Evolutionary conservation across 1,140 invertebrate genomes (phyloP).

Genomic region (Ceratosolen solmsi): DNA sequence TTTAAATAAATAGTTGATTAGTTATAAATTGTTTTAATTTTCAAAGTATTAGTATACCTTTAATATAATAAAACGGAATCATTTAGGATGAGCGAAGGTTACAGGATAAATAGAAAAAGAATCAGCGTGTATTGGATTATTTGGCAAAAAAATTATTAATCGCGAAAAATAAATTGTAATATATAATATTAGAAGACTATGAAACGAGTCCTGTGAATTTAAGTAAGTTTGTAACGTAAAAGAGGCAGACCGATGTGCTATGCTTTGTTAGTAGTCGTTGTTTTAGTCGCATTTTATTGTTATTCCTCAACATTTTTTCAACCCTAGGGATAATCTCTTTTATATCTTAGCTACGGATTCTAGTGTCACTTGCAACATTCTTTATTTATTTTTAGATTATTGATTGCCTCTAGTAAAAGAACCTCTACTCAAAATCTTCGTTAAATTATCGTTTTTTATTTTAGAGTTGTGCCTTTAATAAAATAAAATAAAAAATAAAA

Average conservation of each 20-base stretch:
- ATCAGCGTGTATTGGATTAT: not conserved
- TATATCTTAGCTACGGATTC: slow-evolving; percentile 63
- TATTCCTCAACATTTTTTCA: slow-evolving; percentile 52
- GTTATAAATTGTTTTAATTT: no score
- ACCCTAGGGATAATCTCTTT: slow-evolving; percentile 64
- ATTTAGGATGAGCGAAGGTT: slow-evolving; percentile 22
- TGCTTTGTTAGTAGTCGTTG: slow-evolving; percentile 60
- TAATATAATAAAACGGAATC: slow-evolving; percentile 3
- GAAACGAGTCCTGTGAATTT: not conserved
- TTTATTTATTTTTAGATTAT: slow-evolving; percentile 48
- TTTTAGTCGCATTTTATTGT: slow-evolving; percentile 63
- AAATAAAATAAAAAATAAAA: no score
- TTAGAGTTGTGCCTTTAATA: no score
- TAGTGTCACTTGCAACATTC: slow-evolving; percentile 65
- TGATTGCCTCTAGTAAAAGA: slow-evolving; percentile 39
- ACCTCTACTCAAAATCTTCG: no score
- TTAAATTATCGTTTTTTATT: no score
- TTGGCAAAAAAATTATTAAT: no score
- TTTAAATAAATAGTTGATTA: no score
- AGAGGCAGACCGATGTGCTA: slow-evolving; percentile 58
- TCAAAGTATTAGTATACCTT: not conserved
- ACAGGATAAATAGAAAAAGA: not conserved
- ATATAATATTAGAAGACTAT: slow-evolving; percentile 20
- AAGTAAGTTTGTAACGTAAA: slow-evolving; percentile 57
- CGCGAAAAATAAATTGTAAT: slow-evolving; percentile 6